A percentile compares a stretch with the other conserved stretches of the same genome.
phyloP scores from a whole-genome alignment of 2,797 vertebrate species.

The Poecile montanus region DNA sequence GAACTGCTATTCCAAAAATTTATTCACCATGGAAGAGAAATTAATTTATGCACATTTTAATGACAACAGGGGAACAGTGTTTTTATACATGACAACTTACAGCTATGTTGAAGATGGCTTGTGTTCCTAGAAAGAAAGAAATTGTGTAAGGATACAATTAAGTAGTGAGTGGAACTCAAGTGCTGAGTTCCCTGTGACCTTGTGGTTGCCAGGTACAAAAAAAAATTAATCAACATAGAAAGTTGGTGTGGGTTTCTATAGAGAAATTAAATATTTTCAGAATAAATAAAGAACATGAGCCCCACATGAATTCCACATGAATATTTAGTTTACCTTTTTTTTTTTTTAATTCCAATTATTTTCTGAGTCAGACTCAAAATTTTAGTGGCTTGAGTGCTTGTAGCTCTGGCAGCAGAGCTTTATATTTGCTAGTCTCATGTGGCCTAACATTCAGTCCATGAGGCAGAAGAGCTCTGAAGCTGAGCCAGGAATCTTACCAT shows the following conservation, averaged over 20 bases:
- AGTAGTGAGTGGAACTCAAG: neutral
- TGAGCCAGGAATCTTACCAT: neutral
- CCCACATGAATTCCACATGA: neutral
- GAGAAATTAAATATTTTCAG: neutral
- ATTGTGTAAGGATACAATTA: neutral
- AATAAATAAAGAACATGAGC: neutral
- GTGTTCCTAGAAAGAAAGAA: neutral
- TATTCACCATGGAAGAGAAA: neutral
- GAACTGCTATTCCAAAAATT: neutral
- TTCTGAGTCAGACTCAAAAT: neutral
- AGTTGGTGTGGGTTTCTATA: neutral
- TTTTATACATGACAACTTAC: neutral
- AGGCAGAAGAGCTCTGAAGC: neutral
- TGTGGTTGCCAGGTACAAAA: neutral
- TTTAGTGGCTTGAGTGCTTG: neutral
- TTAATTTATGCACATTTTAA: neutral
- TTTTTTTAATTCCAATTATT: neutral
- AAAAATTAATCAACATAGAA: neutral
- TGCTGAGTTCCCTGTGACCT: neutral
- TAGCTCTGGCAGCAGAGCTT: neutral
- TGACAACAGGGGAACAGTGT: neutral
- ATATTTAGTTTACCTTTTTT: neutral
- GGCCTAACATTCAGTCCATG: neutral
- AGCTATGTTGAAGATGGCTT: neutral
- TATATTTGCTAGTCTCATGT: neutral